phyloP scores from a whole-genome alignment of 2,113 vertebrate genomes.

The Micronycteris hirsuta region DNA sequence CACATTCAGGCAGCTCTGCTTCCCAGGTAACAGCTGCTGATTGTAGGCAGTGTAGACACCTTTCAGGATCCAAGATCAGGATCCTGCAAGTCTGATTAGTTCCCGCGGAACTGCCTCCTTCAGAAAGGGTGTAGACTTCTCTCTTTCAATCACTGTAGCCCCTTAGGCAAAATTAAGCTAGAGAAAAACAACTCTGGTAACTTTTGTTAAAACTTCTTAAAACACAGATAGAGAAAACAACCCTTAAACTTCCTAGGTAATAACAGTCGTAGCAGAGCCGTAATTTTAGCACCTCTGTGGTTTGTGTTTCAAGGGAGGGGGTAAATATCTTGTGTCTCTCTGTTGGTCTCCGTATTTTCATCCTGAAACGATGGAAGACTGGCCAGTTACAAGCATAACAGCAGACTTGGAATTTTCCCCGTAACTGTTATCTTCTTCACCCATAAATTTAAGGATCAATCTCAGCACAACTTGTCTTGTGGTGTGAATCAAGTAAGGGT shows the following conservation, averaged over 20 bases:
- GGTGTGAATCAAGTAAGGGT: slow-evolving; percentile 51
- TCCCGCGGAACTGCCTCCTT: neutral
- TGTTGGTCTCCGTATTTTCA: slow-evolving; percentile 61
- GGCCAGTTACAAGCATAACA: slow-evolving; percentile 70
- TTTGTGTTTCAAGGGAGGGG: neutral
- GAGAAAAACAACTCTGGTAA: neutral
- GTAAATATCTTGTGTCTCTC: neutral
- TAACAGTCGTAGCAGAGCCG: slow-evolving; percentile 65
- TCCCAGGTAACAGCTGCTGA: neutral
- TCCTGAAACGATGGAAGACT: slow-evolving; percentile 62
- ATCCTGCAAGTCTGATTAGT: neutral
- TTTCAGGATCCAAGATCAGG: neutral
- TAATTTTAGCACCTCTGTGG: slow-evolving; percentile 32
- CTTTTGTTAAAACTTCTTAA: slow-evolving; percentile 56
- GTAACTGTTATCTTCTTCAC: slow-evolving; percentile 65
- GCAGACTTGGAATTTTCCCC: slow-evolving; percentile 61
- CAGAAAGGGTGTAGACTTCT: neutral
- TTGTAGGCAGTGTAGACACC: neutral
- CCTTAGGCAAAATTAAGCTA: neutral
- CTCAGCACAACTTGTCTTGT: slow-evolving; percentile 59
- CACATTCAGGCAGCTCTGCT: neutral
- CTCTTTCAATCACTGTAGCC: neutral
- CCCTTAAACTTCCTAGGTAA: slow-evolving; percentile 44
- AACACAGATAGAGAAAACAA: slow-evolving; percentile 13
- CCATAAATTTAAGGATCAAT: slow-evolving; percentile 71